phyloP scores from a whole-genome alignment of 2,113 vertebrate species.

The Lasiurus cinereus region DNA sequence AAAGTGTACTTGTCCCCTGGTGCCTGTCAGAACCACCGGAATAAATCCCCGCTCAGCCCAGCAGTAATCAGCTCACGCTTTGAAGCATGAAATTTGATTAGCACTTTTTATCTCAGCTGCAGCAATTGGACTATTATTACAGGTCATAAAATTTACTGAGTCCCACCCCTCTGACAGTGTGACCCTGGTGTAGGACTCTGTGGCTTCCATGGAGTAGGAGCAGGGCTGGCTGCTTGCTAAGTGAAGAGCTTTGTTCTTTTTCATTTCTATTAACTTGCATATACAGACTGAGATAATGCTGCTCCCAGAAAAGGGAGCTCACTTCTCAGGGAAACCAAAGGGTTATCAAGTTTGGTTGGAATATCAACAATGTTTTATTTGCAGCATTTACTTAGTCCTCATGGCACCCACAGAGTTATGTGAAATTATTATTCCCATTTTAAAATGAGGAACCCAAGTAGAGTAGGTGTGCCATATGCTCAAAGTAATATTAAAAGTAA shows the following conservation, averaged over 20 bases:
- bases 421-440: not conserved
- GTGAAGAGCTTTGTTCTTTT: slow-evolving; percentile 14
- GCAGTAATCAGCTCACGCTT: slow-evolving; percentile 72
- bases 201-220: slow-evolving; percentile 31
- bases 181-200: slow-evolving; percentile 59
- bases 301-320: not conserved
- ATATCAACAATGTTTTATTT: not conserved
- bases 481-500: not conserved
- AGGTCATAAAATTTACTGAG: slow-evolving; percentile 69
- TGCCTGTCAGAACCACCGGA: slow-evolving; percentile 59
- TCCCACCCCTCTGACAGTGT: slow-evolving; percentile 60
- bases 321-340: slow-evolving; percentile 6
- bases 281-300: not conserved
- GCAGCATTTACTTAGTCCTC: not conserved
- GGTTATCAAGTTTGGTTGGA: not conserved
- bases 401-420: not conserved
- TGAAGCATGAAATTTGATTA: slow-evolving; percentile 84
- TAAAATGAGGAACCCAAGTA: not conserved
- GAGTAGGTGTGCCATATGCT: not conserved
- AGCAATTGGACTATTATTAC: slow-evolving; percentile 65
- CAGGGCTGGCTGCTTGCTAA: not conserved
- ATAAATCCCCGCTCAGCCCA: slow-evolving; percentile 68
- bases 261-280: slow-evolving; percentile 13
- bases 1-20: not conserved
- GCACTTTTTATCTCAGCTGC: slow-evolving; percentile 73